phyloP scores from a whole-genome alignment of 2,888 invertebrate genomes.

The Thelaira solivaga region DNA sequence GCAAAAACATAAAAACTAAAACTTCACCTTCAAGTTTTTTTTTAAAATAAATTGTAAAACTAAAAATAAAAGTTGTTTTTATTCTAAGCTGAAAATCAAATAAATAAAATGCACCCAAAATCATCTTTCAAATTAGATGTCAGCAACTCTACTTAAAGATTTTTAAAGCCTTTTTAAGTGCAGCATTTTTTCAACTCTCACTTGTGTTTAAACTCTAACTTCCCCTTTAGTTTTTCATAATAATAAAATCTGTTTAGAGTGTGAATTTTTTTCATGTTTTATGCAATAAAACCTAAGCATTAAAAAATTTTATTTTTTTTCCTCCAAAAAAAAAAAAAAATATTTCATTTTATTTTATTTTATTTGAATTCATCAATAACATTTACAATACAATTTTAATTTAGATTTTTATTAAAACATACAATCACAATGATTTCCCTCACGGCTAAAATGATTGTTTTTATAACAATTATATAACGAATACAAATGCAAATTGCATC shows the following conservation, averaged over 20 bases:
- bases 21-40: too few species aligned
- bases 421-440: conserved; percentile 42
- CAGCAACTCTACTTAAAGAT: too few species aligned
- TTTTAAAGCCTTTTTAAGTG: too few species aligned
- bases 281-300: conserved; percentile 26
- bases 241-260: conserved; percentile 30
- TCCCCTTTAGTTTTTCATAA: neutral
- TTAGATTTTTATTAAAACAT: conserved; percentile 48
- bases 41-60: too few species aligned
- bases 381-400: conserved; percentile 49
- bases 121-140: too few species aligned
- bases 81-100: too few species aligned
- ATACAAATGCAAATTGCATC: neutral
- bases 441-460: conserved; percentile 38
- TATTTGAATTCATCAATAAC: conserved; percentile 43
- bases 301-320: neutral
- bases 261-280: neutral
- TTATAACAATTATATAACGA: conserved; percentile 35
- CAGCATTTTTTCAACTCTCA: neutral
- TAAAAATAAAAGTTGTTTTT: too few species aligned
- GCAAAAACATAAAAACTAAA: too few species aligned
- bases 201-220: neutral
- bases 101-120: too few species aligned
- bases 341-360: conserved; percentile 4
- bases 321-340: neutral